Conservation (phyloP, 2,888 invertebrate species). For the Acrocyrtus sp. region DNA sequence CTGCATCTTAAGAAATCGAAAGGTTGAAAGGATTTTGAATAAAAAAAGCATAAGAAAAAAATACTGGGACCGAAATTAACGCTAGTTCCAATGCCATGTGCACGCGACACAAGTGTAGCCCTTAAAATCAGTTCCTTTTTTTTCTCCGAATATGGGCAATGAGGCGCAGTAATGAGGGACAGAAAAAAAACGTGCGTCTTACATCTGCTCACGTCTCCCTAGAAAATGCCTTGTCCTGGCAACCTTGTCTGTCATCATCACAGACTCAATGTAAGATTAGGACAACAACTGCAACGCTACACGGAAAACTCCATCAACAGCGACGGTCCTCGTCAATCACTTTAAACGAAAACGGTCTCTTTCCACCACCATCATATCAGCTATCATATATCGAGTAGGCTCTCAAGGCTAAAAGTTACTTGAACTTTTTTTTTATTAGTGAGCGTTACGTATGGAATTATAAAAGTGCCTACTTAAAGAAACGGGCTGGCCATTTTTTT, state of each 20-base stretch:
- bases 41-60: neutral
- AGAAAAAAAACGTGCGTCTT: constrained; percentile 32
- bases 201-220: constrained; percentile 36
- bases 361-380: constrained; percentile 4
- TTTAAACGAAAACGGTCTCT: constrained; percentile 17
- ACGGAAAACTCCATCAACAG: constrained; percentile 29
- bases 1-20: constrained; percentile 29
- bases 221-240: no score
- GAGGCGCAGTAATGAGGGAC: constrained; percentile 28
- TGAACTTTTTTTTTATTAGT: constrained; percentile 39
- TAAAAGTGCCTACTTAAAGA: no score
- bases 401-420: constrained; percentile 44
- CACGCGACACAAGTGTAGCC: constrained; percentile 51
- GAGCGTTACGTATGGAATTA: no score
- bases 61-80: constrained; percentile 24
- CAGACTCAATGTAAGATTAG: neutral
- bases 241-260: constrained; percentile 38
- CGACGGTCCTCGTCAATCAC: neutral
- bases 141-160: constrained; percentile 14
- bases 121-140: constrained; percentile 35
- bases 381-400: no score
- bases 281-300: neutral
- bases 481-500: no score
- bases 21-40: constrained; percentile 12
- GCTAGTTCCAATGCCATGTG: constrained; percentile 32